Evolutionary conservation across 2,113 vertebrate genomes (phyloP).

Genomic region (Coptodon bakossiorum): DNA sequence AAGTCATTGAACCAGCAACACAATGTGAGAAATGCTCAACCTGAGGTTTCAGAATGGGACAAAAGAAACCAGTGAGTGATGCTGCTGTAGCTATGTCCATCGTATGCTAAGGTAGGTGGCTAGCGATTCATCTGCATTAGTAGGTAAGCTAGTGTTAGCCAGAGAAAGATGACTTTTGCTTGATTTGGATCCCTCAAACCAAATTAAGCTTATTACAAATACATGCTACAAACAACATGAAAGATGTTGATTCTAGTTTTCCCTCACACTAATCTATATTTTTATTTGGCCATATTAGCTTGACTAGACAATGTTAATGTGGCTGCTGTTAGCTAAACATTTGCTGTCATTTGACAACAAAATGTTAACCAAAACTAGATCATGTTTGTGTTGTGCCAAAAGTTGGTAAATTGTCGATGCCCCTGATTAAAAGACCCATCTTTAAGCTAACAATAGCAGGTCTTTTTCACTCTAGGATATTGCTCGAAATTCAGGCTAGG

Average conservation of each 20-base stretch:
- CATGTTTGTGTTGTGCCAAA: neutral
- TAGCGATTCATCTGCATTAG: neutral
- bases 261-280: neutral
- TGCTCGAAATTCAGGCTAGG: neutral
- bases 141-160: neutral
- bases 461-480: neutral
- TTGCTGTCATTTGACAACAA: neutral
- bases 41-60: neutral
- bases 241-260: neutral
- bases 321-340: neutral
- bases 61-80: neutral
- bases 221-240: neutral
- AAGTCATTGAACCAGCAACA: neutral
- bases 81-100: neutral
- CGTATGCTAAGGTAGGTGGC: neutral
- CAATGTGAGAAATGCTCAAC: neutral
- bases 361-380: neutral
- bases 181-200: neutral
- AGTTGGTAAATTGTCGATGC: neutral
- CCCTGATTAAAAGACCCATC: neutral
- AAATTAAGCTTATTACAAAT: neutral
- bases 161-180: neutral
- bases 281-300: neutral
- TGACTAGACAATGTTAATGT: neutral
- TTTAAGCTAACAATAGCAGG: neutral